Evolutionary conservation across 2,888 invertebrate genomes (phyloP), one percentile per base, ranked within the genome.

Genomic region (Lamproptera curius): DNA sequence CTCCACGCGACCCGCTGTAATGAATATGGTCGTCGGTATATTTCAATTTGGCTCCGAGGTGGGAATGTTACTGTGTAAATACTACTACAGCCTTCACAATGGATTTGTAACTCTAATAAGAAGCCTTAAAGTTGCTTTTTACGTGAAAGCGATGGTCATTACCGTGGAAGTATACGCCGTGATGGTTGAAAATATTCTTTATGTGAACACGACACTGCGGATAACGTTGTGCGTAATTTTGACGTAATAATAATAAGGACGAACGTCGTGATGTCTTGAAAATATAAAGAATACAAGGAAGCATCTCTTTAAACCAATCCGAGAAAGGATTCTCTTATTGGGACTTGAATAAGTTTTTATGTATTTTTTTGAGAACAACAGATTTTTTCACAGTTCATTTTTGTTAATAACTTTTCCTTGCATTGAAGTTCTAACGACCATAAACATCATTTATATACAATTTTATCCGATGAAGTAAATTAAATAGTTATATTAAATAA

Each of bases 1-100:
- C 69, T 61, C 65, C 64, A 61, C 62, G 72, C 67, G 70, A 69
- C 67, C 62, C 62, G 63, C 53, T 61, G 70, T 84, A 84, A 84
- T 83, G 84, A 83, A 82, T 80, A 82, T 79, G 75, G 76, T 70
- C 61, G 65, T 56, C 78, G 71, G 80, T 84, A 84, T 84, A 83
- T 84, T 79, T 83, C 83, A 83, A 84, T 84, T 84, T 83, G 28
- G 49, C 49, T 44, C 40, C 44, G 43, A 49, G 60, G 63, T 64
- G 66, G 56, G 58, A 64, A 59, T 62, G 69, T 61, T 59, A 62
- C 64, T 61, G 67, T 68, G 73, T 62, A 70, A 65, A 66, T 60
- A 40, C 31, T 15, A 17, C 26, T 20, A n/a, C 8, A 8, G 14
- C 3, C 8, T 11, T 2, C 1, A 2, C 42, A 39, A 2, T 3